Conservation (phyloP, 2,888 invertebrate genomes). For the Ephialtes manifestator region DNA sequence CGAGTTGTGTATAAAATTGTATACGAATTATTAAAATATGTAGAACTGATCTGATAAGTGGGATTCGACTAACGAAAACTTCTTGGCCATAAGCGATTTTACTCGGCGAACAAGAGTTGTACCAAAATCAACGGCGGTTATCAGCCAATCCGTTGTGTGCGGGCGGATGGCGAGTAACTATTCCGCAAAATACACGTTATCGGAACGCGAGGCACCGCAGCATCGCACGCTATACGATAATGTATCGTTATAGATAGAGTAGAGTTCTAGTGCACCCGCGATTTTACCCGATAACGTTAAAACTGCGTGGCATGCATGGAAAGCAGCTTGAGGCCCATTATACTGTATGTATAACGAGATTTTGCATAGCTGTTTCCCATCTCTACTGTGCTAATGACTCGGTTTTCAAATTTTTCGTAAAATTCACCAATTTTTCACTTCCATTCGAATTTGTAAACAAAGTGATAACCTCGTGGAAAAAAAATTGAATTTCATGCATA, state of each 20-base stretch:
- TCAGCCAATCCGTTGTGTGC: conserved; percentile 36
- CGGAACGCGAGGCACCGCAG: background rate
- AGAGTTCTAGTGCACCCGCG: background rate
- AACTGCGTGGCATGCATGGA: conserved; percentile 27
- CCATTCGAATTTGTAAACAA: background rate
- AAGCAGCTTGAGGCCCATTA: background rate
- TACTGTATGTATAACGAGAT: conserved; percentile 3
- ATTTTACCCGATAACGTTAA: conserved; percentile 30
- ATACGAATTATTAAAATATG: too few species aligned
- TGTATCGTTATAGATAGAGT: conserved; percentile 19
- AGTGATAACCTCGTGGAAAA: background rate
- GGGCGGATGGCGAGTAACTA: conserved; percentile 20
- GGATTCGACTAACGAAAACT: background rate
- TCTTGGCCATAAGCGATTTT: background rate
- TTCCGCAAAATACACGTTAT: conserved; percentile 41
- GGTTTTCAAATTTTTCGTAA: background rate
- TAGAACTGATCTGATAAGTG: too few species aligned
- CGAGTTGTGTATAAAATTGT: background rate
- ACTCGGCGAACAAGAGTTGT: background rate
- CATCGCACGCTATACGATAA: conserved; percentile 3
- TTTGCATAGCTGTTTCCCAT: background rate
- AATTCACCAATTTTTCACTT: background rate
- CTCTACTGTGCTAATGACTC: background rate
- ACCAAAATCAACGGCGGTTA: conserved; percentile 27
- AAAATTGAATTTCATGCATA: background rate